Evolutionary conservation across 30 jellyfish, hydroid and myxozoan genomes (phyloP), one percentile per base, ranked within the genome.

Genomic region (Aurelia aurita complex sp. Pacific): DNA sequence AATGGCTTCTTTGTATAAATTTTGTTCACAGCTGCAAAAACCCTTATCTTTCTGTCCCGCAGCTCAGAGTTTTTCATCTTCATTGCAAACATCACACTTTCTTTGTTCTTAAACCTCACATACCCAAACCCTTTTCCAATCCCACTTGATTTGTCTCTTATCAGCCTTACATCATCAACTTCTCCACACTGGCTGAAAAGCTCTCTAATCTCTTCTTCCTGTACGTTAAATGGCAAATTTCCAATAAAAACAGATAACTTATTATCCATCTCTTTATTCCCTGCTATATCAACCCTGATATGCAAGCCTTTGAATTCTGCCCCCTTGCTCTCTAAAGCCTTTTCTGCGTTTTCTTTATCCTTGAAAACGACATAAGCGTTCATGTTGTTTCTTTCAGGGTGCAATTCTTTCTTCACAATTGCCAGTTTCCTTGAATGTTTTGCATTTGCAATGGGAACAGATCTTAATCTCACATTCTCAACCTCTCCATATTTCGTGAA

Each of bases 111-210:
- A 69, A 85, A 85, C 35, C 64, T 57, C 40, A 93, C 93, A 61
- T 93, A 93, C 1, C 94, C 98, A 88, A 93, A 93, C 1, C 98
- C 98, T 82, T 93, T 93, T 15, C 98, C 98, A 53, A 89, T 60
- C 15, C 96, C 96, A 63, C 96, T 64, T 64, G 59, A 66, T 65
- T 83, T 74, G 70, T 93, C 98, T 63, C 98, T 78, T 13, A 93
- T 67, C 12, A 93, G 23, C 23, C 98, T 74, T 10, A 93, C 91
- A 53, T 80, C 96, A 52, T 83, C 98, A 75, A 93, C 86, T 8
- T 74, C 82, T 10, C 98, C 98, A 73, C 98, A 93, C 10, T 76
- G 85, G 14, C 64, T 35, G 60, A 93, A 93, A 79, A 88, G 98
- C 36, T 77, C 70, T 65, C 98, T 94, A 6, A 93, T 14, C 10